Evolutionary conservation across 2,113 vertebrate genomes (phyloP).

Genomic region (Peromyscus polionotus): DNA sequence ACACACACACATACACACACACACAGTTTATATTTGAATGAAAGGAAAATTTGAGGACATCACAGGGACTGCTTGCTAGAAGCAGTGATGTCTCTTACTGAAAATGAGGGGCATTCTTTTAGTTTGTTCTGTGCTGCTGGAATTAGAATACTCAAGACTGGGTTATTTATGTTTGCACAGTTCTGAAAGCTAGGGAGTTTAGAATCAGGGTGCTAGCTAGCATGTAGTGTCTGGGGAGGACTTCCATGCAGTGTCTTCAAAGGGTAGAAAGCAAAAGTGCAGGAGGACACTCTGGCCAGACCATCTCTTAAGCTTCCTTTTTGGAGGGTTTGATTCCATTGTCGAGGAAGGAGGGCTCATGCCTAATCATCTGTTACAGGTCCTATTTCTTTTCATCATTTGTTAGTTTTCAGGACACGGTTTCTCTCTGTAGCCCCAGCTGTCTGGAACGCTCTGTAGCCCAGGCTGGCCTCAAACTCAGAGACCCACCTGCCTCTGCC

Average conservation of each 20-base stretch:
- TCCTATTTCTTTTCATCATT: neutral
- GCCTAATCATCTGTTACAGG: neutral
- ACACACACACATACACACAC: neutral
- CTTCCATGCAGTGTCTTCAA: neutral
- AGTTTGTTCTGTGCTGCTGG: neutral
- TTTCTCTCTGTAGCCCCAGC: neutral
- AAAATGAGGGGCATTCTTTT: slow-evolving; percentile 38
- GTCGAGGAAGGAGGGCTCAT: neutral
- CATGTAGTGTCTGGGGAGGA: neutral
- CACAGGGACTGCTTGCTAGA: neutral
- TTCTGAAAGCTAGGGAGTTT: neutral
- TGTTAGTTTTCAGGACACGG: neutral
- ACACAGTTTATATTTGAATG: neutral
- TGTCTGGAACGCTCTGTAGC: neutral
- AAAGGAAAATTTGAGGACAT: slow-evolving; percentile 50
- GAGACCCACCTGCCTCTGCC: neutral
- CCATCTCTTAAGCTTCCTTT: neutral
- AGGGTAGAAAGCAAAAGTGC: neutral
- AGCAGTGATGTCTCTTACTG: neutral
- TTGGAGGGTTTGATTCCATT: neutral
- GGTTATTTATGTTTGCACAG: neutral
- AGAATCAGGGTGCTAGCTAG: neutral
- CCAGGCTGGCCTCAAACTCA: neutral
- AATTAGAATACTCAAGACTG: neutral
- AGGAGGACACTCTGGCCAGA: neutral